These are phyloP conservation scores for Liodrosophila aerea DNA, from an alignment of 2,888 invertebrate genomes.

Conservation along the genomic window DNA sequence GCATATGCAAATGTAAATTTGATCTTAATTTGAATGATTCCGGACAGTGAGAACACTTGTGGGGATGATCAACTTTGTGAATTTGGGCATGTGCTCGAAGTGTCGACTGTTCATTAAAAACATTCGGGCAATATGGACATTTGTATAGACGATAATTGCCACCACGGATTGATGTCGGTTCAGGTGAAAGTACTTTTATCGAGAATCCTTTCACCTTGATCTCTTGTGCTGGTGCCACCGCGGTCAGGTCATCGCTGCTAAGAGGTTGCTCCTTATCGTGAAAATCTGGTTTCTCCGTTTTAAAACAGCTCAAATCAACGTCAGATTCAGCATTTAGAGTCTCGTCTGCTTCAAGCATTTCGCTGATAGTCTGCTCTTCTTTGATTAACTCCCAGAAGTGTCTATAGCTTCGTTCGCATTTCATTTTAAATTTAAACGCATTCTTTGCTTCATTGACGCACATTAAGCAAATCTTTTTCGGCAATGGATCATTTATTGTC, in stretches of 20 bases:
- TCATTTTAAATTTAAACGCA: constrained; percentile 41
- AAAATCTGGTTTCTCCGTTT: constrained; percentile 10
- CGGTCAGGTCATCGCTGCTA: too few relatives aligned
- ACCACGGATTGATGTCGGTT: background rate
- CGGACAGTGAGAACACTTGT: constrained; percentile 7
- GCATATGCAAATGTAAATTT: constrained; percentile 15
- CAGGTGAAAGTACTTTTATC: background rate
- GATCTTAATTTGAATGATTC: constrained; percentile 4
- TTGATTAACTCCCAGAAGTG: constrained; percentile 5
- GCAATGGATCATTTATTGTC: constrained; percentile 30
- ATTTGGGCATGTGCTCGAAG: background rate
- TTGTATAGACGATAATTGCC: constrained; percentile 20
- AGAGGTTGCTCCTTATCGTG: background rate
- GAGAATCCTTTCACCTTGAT: background rate
- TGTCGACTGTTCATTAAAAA: constrained; percentile 10
- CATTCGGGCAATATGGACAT: constrained; percentile 40
- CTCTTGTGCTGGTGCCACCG: background rate
- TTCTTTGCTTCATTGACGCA: constrained; percentile 42
- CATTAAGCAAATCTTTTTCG: constrained; percentile 39
- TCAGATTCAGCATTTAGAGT: background rate
- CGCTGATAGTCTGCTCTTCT: background rate
- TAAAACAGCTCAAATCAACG: constrained; percentile 3
- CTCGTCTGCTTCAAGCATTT: constrained; percentile 3
- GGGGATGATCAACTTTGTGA: background rate
- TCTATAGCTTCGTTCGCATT: constrained; percentile 36